These are phyloP conservation scores for Antheraea assamensis DNA, from an alignment of 2,888 invertebrate genomes.

Conservation along the genomic window DNA sequence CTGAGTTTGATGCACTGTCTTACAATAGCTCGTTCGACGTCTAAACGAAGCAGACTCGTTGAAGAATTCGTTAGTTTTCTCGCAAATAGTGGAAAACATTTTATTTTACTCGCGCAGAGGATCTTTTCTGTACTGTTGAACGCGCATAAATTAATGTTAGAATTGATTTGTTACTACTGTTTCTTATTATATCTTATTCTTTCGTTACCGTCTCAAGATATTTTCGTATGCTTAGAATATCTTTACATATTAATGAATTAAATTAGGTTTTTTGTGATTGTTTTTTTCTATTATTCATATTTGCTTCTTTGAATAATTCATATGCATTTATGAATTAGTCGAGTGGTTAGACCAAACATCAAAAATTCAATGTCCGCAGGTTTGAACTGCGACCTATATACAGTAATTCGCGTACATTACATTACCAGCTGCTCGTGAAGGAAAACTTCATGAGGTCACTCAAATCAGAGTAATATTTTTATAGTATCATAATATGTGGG, in stretches of 20 bases:
- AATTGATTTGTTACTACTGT: constrained; percentile 53
- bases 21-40: constrained; percentile 5
- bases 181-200: constrained; percentile 19
- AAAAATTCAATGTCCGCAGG: no score
- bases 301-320: not conserved
- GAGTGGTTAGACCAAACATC: no score
- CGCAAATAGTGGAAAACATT: constrained; percentile 60
- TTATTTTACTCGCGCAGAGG: constrained; percentile 53
- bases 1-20: not conserved
- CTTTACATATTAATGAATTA: not conserved
- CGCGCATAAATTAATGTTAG: constrained; percentile 42
- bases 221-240: not conserved
- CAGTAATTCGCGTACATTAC: no score
- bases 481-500: no score
- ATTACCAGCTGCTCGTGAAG: no score
- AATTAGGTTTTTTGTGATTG: not conserved
- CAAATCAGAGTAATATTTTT: no score
- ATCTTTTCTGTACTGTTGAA: constrained; percentile 51
- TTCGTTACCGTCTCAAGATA: not conserved
- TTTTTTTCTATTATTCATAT: not conserved
- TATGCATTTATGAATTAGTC: not conserved
- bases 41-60: constrained; percentile 48
- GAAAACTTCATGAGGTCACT: no score
- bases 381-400: no score
- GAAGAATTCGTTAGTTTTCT: constrained; percentile 58